Evolutionary conservation across 2,888 invertebrate species (phyloP).

Genomic region (Neoscelio sp.): DNA sequence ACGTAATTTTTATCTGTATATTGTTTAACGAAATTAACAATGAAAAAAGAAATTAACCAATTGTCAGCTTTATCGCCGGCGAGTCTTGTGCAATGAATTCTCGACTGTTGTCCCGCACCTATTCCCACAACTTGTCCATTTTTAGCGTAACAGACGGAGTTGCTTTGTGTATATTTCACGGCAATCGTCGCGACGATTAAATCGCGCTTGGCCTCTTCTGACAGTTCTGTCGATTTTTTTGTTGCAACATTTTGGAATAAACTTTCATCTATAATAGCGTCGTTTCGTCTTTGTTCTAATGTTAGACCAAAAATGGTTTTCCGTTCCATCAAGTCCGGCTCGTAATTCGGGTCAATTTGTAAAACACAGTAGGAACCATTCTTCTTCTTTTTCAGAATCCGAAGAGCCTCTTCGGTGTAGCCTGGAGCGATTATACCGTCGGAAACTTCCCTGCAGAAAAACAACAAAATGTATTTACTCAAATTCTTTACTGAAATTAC

Average conservation of each 20-base stretch:
- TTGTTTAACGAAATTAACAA: no score
- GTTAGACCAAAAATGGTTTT: constrained; percentile 93
- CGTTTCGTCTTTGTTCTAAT: constrained; percentile 95
- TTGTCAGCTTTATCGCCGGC: constrained; percentile 99
- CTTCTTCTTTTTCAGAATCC: constrained; percentile 96
- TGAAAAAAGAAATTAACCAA: constrained; percentile 85
- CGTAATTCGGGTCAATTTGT: constrained; percentile 95
- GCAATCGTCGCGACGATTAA: constrained; percentile 98
- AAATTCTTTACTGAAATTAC: no score
- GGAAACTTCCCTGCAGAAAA: constrained; percentile 90
- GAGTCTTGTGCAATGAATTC: constrained; percentile 98
- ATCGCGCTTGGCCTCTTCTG: constrained; percentile 92
- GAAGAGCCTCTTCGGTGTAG: constrained; percentile 92
- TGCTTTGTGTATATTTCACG: constrained; percentile 98
- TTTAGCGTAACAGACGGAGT: constrained; percentile 98
- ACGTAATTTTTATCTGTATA: no score
- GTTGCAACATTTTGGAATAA: constrained; percentile 94
- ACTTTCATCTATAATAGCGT: constrained; percentile 90
- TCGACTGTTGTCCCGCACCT: constrained; percentile 99
- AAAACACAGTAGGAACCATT: constrained; percentile 95
- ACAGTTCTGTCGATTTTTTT: constrained; percentile 86
- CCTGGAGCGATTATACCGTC: constrained; percentile 99
- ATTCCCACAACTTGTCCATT: constrained; percentile 97
- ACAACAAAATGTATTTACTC: no score
- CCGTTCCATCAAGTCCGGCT: constrained; percentile 92